Evolutionary conservation across 2,113 vertebrate species (phyloP), one percentile per base, ranked within the genome.

Genomic region (Ramphastos sulfuratus): DNA sequence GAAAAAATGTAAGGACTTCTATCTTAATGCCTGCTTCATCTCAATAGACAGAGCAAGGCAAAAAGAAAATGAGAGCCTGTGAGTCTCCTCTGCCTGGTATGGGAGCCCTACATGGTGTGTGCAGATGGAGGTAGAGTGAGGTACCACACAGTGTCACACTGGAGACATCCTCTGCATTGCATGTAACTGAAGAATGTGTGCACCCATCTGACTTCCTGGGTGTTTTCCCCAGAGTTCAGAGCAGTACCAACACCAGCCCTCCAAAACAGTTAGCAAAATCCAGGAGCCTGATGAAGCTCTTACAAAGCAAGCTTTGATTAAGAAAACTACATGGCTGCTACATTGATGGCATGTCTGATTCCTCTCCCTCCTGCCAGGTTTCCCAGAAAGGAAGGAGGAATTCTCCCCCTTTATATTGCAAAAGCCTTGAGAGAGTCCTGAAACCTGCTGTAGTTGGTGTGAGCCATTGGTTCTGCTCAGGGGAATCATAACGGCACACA

Each of bases 381-480:
- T 76, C 69, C 59, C 71, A 72, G 67, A 89, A 58, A 37, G 52
- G 63, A 91, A 55, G 69, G 60, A 92, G n/a, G 46, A 70, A n/a
- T 82, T 82, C 59, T 78, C 20, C 18, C 4, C 30, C 18, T 5
- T 58, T 27, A 13, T 69, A 63, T 39, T 70, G 35, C 30, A 59
- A 55, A 90, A 94, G 27, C 50, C 54, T 77, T 77, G 31, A 0
- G 2, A 61, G 46, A 63, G 33, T 25, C 23, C 24, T 31, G 50
- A 44, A 86, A 21, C 59, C 44, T 69, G 23, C 74, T 93, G 7
- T 61, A 63, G 44, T 42, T 84, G 44, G 15, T 54, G 37, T 70
- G 54, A 84, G n/a, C 63, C 15, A 10, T 16, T 4, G 0, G 13
- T 8, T 14, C 4, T 12, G 25, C 54, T n/a, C 44, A 5, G 1